Evolutionary conservation across 2,113 vertebrate genomes (phyloP).

Genomic region (Maccullochella peelii): DNA sequence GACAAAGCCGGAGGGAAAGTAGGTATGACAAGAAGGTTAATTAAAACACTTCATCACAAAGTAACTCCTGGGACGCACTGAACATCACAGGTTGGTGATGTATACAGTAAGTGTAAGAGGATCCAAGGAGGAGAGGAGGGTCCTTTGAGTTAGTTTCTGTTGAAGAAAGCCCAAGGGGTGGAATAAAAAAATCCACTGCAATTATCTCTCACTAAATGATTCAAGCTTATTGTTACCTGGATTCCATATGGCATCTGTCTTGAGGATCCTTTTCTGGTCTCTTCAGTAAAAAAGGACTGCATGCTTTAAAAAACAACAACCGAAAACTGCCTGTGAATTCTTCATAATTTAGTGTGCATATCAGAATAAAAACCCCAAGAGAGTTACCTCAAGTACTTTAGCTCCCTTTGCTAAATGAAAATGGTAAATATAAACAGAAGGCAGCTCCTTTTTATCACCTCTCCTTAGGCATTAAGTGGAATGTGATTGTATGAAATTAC

Average conservation of each 20-base stretch:
- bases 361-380: slow-evolving; percentile 16
- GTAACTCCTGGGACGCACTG: not conserved
- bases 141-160: not conserved
- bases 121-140: not conserved
- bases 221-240: slow-evolving; percentile 23
- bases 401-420: not conserved
- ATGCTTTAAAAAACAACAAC: not conserved
- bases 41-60: slow-evolving; percentile 19
- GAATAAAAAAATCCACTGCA: slow-evolving; percentile 5
- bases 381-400: not conserved
- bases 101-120: slow-evolving; percentile 10
- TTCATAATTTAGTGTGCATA: not conserved
- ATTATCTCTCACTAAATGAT: slow-evolving; percentile 38
- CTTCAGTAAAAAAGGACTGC: not conserved
- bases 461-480: slow-evolving; percentile 16
- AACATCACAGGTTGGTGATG: not conserved
- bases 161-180: not conserved
- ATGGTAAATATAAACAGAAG: not conserved
- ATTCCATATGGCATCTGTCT: slow-evolving; percentile 12
- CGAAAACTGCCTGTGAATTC: not conserved
- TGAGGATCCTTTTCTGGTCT: slow-evolving; percentile 1
- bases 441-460: slow-evolving; percentile 9
- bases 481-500: slow-evolving; percentile 3
- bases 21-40: not conserved
- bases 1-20: not conserved